Evolutionary conservation across 1,140 invertebrate genomes (phyloP).

Genomic region (Heliconius nattereri): DNA sequence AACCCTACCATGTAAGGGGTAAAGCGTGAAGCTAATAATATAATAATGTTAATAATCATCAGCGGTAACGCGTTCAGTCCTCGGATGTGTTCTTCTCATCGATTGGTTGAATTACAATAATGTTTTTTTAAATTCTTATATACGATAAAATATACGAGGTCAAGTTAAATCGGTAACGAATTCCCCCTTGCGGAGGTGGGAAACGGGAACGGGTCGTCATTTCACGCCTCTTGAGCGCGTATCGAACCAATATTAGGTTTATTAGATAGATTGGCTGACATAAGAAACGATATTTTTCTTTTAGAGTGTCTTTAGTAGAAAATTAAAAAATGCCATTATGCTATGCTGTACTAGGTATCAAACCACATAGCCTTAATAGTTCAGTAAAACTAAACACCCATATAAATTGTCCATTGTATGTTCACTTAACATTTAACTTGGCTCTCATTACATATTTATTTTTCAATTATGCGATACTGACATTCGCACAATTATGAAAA

Average conservation of each 20-base stretch:
- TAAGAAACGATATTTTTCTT: conserved; percentile 63
- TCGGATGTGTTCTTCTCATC: neutral
- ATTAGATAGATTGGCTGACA: conserved; percentile 70
- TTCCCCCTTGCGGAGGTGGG: conserved; percentile 40
- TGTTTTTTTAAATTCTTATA: neutral
- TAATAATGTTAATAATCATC: neutral
- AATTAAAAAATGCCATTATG: neutral
- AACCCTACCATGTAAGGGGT: too few species aligned
- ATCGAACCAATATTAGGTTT: conserved; percentile 77
- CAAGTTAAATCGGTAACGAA: conserved; percentile 48
- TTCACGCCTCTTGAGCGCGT: conserved; percentile 67
- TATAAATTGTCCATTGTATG: too few species aligned
- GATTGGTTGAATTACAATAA: neutral
- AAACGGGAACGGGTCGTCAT: conserved; percentile 55
- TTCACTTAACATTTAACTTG: too few species aligned
- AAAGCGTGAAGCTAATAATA: too few species aligned
- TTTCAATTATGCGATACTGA: neutral
- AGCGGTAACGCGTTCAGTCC: neutral
- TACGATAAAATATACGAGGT: conserved; percentile 51
- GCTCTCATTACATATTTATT: too few species aligned
- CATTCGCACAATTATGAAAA: neutral
- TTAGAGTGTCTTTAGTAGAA: neutral
- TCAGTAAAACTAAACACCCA: too few species aligned
- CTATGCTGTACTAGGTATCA: neutral
- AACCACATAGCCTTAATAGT: too few species aligned